phyloP scores from a whole-genome alignment of 1,140 invertebrate species.

The Diuraphis noxia region DNA sequence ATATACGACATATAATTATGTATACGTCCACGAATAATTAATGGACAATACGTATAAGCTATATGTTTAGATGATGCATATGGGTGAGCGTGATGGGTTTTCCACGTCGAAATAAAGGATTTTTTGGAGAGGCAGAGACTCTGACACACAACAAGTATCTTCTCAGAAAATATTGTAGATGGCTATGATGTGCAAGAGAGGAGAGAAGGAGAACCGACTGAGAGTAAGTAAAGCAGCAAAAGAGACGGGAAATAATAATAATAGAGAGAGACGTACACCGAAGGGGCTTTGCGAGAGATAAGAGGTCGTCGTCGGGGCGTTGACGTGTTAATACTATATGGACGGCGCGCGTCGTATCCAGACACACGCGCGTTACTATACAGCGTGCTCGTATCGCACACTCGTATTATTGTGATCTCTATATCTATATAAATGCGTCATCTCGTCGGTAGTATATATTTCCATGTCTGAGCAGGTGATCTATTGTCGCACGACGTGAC shows the following conservation, averaged over 20 bases:
- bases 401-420: background rate
- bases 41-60: background rate
- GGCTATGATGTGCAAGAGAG: too few relatives aligned
- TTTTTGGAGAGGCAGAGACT: background rate
- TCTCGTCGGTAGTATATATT: conserved; percentile 15
- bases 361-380: background rate
- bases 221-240: background rate
- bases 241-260: background rate
- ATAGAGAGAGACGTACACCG: background rate
- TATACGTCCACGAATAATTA: background rate
- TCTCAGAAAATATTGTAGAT: background rate
- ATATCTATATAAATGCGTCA: too few relatives aligned
- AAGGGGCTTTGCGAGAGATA: conserved; percentile 37
- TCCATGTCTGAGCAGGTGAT: conserved; percentile 38
- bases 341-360: background rate
- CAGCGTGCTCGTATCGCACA: background rate
- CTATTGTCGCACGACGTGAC: conserved; percentile 30
- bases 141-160: background rate
- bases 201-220: background rate
- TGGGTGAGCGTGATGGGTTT: background rate
- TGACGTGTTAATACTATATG: conserved; percentile 42
- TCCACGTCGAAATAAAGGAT: background rate
- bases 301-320: conserved; percentile 42
- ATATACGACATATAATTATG: too few relatives aligned
- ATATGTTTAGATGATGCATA: background rate